Evolutionary conservation across 2,797 vertebrate species (phyloP).

Genomic region (Anguilla pacifica): DNA sequence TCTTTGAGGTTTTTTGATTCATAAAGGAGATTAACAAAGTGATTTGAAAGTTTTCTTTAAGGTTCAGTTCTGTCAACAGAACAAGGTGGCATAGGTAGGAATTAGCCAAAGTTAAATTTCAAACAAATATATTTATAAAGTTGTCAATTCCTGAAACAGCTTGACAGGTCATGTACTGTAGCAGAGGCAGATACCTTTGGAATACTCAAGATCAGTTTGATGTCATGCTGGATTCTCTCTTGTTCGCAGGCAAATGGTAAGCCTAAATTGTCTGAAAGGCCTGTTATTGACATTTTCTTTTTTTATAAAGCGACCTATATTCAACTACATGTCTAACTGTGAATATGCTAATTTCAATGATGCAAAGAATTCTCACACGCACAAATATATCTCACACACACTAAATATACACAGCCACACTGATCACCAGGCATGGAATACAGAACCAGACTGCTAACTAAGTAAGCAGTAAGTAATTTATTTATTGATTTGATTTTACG

Average conservation of each 20-base stretch:
- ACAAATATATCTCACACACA: not conserved
- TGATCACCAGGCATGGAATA: not conserved
- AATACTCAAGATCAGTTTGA: not conserved
- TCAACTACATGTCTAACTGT: not conserved
- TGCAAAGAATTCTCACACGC: not conserved
- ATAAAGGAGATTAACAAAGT: no score
- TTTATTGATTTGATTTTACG: constrained; percentile 33
- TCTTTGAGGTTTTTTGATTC: no score
- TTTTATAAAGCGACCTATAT: not conserved
- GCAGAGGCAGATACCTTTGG: not conserved
- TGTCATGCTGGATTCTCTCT: no score
- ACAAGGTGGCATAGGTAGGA: not conserved
- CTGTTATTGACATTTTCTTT: no score
- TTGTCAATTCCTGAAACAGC: no score
- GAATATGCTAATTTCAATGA: not conserved
- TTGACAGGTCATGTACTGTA: not conserved
- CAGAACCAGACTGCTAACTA: constrained; percentile 13
- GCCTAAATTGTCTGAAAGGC: no score
- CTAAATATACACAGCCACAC: not conserved
- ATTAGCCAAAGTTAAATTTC: not conserved
- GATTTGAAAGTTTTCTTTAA: not conserved
- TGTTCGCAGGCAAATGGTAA: not conserved
- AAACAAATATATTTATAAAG: no score
- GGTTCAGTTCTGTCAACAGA: not conserved
- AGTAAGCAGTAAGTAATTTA: constrained; percentile 14